These are phyloP conservation scores for Menura novaehollandiae DNA, from an alignment of 2,113 vertebrate species.

Conservation along the genomic window DNA sequence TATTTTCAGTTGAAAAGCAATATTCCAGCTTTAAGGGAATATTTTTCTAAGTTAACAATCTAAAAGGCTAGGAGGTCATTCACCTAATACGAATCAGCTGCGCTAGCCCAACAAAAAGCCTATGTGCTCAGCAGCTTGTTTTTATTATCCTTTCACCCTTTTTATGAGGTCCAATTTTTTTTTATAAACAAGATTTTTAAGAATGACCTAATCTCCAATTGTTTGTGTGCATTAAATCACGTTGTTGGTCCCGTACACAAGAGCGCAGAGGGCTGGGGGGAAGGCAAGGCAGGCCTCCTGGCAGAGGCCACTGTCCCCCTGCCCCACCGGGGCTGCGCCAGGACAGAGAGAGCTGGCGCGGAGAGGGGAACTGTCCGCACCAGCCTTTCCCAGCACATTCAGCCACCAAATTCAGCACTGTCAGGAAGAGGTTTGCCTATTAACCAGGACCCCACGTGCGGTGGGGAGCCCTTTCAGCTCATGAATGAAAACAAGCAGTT, in stretches of 20 bases:
- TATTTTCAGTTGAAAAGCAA: conserved; percentile 75
- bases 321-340: not conserved
- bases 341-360: accelerated
- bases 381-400: not conserved
- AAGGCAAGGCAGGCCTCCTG: not conserved
- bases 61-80: conserved; percentile 79
- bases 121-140: conserved; percentile 78
- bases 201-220: conserved; percentile 81
- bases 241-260: conserved; percentile 66
- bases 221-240: conserved; percentile 81
- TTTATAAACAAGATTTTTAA: conserved; percentile 81
- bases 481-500: conserved; percentile 77
- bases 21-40: conserved; percentile 81
- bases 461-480: conserved; percentile 64
- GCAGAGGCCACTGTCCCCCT: not conserved
- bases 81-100: conserved; percentile 80
- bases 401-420: not conserved
- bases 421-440: conserved; percentile 45
- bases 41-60: conserved; percentile 83
- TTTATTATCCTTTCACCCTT: conserved; percentile 83
- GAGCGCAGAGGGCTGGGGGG: not conserved
- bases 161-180: conserved; percentile 79
- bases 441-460: conserved; percentile 61
- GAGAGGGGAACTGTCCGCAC: not conserved
- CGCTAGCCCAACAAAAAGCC: conserved; percentile 75